phyloP scores from a whole-genome alignment of 2,113 vertebrate species.

The Myrmecophaga tridactyla region DNA sequence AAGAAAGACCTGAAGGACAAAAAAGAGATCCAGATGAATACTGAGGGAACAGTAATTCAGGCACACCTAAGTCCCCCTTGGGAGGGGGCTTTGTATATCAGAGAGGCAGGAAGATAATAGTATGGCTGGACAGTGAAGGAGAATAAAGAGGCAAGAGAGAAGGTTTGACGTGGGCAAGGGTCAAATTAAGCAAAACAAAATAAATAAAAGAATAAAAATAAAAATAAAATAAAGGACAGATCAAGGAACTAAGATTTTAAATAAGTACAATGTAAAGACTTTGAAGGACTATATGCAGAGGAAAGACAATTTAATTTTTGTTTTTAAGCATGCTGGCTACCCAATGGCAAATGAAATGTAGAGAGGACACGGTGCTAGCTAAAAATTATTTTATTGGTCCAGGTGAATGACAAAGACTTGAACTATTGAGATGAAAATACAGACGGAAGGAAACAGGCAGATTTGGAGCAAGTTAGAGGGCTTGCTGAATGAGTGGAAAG shows the following conservation, averaged over 20 bases:
- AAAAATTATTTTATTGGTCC: not conserved
- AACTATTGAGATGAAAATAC: rapidly evolving
- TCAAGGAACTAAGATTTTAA: not conserved
- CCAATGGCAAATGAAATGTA: not conserved
- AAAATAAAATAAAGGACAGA: not conserved
- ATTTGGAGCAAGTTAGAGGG: no score
- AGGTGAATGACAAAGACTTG: no score
- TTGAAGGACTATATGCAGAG: not conserved
- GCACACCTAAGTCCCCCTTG: no score
- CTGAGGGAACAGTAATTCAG: not conserved
- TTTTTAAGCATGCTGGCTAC: not conserved
- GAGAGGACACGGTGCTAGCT: not conserved
- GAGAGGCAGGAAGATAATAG: not conserved
- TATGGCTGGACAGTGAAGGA: not conserved
- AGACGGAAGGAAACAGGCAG: not conserved
- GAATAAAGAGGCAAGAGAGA: not conserved
- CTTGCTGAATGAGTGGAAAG: not conserved
- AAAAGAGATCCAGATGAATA: not conserved
- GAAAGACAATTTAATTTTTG: not conserved
- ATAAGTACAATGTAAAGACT: not conserved
- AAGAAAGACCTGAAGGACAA: not conserved
- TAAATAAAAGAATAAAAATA: no score
- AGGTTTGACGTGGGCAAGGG: not conserved
- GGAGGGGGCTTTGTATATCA: rapidly evolving
- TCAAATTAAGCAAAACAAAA: not conserved